Evolutionary conservation across 2,113 vertebrate species (phyloP).

Genomic region (Oxygymnocypris stewartii): DNA sequence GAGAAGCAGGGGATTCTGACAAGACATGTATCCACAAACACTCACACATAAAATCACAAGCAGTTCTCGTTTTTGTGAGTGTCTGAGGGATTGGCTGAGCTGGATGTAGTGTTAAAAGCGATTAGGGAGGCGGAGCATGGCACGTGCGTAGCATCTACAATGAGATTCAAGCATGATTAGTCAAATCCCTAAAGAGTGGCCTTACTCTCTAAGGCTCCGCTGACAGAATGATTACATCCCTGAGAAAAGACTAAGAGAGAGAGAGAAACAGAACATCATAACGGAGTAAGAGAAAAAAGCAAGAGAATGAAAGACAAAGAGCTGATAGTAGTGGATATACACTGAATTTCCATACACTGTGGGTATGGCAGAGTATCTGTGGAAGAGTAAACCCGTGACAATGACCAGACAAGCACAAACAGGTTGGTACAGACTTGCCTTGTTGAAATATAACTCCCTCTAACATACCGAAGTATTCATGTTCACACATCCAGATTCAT

Average conservation of each 20-base stretch:
- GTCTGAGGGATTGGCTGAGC: conserved; percentile 38
- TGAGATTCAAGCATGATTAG: conserved; percentile 49
- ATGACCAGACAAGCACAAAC: not conserved
- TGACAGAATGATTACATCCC: conserved; percentile 52
- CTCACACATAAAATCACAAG: not conserved
- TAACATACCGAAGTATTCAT: not conserved
- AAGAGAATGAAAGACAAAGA: conserved; percentile 57
- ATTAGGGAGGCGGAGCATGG: conserved; percentile 51
- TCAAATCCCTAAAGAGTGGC: conserved; percentile 49
- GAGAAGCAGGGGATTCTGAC: conserved; percentile 11
- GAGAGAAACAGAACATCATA: conserved; percentile 25
- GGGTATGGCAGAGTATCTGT: not conserved
- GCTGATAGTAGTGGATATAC: conserved; percentile 73
- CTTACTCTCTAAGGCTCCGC: conserved; percentile 38
- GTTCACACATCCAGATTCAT: not conserved
- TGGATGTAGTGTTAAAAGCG: conserved; percentile 48
- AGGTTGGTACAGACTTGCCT: not conserved
- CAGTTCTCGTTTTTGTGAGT: conserved; percentile 17
- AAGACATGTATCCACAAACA: conserved; percentile 5
- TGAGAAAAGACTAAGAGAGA: conserved; percentile 20
- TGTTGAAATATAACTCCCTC: not conserved
- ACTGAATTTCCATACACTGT: conserved; percentile 3
- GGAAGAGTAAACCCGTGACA: not conserved
- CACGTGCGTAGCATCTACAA: conserved; percentile 46
- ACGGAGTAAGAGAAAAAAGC: conserved; percentile 6